These are phyloP conservation scores for Hippoglossus stenolepis DNA, from an alignment of 2,113 vertebrate species.

Conservation along the genomic window DNA sequence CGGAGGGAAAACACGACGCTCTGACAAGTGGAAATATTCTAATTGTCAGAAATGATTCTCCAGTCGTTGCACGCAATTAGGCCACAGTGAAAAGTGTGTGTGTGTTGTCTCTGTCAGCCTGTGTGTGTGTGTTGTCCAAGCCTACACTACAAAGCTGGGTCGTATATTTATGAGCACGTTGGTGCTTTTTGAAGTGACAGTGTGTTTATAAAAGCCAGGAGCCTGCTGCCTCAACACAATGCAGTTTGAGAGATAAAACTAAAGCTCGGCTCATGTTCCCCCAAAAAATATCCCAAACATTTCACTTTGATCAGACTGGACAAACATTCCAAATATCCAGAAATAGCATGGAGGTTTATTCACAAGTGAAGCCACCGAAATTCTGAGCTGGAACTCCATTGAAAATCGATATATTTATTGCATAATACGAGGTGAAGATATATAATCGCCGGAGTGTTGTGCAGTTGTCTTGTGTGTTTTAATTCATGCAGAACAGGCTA, in stretches of 20 bases:
- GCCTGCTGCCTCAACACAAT: conserved; percentile 26
- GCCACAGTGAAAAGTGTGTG: not conserved
- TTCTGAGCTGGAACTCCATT: not conserved
- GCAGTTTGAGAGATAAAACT: conserved; percentile 45
- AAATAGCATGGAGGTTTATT: not conserved
- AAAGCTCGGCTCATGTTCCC: conserved; percentile 1
- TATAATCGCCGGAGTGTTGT: not conserved
- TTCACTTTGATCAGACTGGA: not conserved
- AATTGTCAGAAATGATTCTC: conserved; percentile 41
- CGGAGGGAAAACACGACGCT: conserved; percentile 1
- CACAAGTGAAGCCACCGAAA: not conserved
- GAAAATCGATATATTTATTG: not conserved
- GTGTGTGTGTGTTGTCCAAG: conserved; percentile 29
- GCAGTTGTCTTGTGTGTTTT: not conserved
- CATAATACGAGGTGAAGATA: not conserved
- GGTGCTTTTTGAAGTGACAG: conserved; percentile 75
- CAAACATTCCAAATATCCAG: not conserved
- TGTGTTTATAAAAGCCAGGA: conserved; percentile 75
- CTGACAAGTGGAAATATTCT: conserved; percentile 21
- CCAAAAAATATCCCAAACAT: conserved; percentile 50
- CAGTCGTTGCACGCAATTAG: conserved; percentile 21
- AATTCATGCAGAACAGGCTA: not conserved
- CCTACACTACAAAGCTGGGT: conserved; percentile 47
- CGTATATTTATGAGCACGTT: conserved; percentile 68
- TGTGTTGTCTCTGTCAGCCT: not conserved